A percentile compares a stretch with the other conserved stretches of the same genome.
phyloP scores from a whole-genome alignment of 2,113 vertebrate genomes.

The Podarcis cretensis region DNA sequence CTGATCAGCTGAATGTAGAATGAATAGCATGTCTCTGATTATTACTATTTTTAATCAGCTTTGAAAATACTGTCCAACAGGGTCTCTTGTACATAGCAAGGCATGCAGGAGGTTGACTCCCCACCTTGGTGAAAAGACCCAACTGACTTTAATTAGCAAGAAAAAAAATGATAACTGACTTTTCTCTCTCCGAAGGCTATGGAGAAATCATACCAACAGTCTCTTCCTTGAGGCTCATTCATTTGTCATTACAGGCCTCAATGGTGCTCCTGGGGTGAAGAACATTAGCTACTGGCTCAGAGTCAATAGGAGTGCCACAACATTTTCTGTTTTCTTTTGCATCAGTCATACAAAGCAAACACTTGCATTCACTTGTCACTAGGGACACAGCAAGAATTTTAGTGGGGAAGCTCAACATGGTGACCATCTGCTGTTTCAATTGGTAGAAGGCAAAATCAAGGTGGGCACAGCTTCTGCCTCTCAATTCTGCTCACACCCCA shows the following conservation, averaged over 20 bases:
- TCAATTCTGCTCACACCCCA: neutral
- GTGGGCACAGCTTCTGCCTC: neutral
- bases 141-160: conserved; percentile 10
- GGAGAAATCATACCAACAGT: neutral
- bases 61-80: neutral
- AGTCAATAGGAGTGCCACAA: neutral
- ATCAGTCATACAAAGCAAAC: neutral
- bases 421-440: neutral
- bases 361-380: neutral
- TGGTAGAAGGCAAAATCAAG: neutral
- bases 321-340: neutral
- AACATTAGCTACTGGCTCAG: conserved; percentile 7
- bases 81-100: neutral
- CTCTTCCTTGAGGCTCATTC: neutral
- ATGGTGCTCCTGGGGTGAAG: neutral
- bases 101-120: neutral
- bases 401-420: no score
- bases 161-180: neutral
- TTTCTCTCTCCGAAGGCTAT: neutral
- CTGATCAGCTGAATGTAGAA: neutral
- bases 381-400: neutral
- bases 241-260: neutral
- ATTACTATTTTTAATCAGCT: neutral
- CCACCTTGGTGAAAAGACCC: neutral
- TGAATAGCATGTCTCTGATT: neutral